These are phyloP conservation scores for Drosophila pseudotakahashii DNA, from an alignment of 2,888 invertebrate genomes.

Conservation along the genomic window DNA sequence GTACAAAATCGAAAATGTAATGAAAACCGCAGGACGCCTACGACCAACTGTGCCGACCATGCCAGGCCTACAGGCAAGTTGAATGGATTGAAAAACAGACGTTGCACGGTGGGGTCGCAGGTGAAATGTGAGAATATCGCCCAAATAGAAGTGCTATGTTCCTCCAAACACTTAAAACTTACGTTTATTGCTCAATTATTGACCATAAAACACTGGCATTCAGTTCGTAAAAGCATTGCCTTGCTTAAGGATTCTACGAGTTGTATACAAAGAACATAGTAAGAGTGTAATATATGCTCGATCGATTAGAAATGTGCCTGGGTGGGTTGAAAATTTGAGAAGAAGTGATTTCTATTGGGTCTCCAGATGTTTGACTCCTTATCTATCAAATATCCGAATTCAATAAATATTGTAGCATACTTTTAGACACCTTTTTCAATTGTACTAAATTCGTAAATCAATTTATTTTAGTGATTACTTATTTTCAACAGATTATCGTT, in stretches of 20 bases:
- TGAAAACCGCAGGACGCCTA: conserved; percentile 74
- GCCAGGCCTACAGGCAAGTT: conserved; percentile 45
- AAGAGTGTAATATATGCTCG: neutral
- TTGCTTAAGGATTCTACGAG: neutral
- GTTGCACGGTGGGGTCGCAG: conserved; percentile 47
- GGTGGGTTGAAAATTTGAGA: neutral
- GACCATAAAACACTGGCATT: conserved; percentile 4
- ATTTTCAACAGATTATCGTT: too few species aligned
- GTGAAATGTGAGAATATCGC: conserved; percentile 1
- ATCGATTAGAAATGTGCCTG: neutral
- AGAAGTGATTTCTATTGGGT: neutral
- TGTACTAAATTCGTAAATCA: too few species aligned
- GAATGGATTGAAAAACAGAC: conserved; percentile 54
- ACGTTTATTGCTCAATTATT: conserved; percentile 10
- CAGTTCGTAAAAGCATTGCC: conserved; percentile 1
- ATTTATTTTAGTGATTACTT: too few species aligned
- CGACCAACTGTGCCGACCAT: conserved; percentile 54
- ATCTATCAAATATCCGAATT: too few species aligned
- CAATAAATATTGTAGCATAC: too few species aligned
- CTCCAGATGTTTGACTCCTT: too few species aligned
- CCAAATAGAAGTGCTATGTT: neutral
- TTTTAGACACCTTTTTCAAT: too few species aligned
- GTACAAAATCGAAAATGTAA: conserved; percentile 75
- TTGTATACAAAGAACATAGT: neutral
- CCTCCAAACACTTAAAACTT: neutral